Conservation (phyloP, 2,888 invertebrate genomes). For the Platycheirus albimanus region DNA sequence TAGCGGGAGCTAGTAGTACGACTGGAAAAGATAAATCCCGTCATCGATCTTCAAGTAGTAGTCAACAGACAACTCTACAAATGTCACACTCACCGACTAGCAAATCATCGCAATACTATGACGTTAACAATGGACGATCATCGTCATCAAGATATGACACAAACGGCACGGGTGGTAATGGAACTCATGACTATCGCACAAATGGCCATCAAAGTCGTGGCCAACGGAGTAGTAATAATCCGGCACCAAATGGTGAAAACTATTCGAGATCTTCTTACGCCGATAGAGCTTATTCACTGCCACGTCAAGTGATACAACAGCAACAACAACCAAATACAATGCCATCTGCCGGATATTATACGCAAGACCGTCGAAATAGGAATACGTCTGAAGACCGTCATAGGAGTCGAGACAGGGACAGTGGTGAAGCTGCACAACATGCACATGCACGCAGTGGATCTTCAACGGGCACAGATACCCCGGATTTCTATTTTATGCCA, state of each 20-base stretch:
- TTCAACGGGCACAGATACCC: constrained; percentile 82
- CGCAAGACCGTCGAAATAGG: constrained; percentile 84
- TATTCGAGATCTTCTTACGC: constrained; percentile 82
- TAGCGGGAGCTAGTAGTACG: constrained; percentile 75
- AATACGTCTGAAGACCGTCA: constrained; percentile 69
- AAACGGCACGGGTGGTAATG: constrained; percentile 69
- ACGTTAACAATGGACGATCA: constrained; percentile 76
- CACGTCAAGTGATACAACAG: constrained; percentile 85
- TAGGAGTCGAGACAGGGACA: constrained; percentile 79
- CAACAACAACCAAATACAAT: constrained; percentile 81
- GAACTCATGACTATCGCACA: constrained; percentile 76
- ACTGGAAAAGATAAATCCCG: constrained; percentile 79
- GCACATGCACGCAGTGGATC: constrained; percentile 77
- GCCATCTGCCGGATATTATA: constrained; percentile 83
- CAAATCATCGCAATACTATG: constrained; percentile 81
- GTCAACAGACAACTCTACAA: constrained; percentile 82
- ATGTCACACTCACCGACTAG: constrained; percentile 82
- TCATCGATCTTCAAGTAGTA: constrained; percentile 78
- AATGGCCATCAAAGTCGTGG: constrained; percentile 75
- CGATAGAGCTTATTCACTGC: constrained; percentile 89
- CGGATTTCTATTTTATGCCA: constrained; percentile 98
- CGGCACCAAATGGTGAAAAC: constrained; percentile 51
- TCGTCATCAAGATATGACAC: constrained; percentile 66
- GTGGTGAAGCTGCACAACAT: constrained; percentile 85
- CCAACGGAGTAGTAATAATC: constrained; percentile 54